Percentiles rank a stretch among this genome's conserved stretches.
Conservation (phyloP, 1,140 invertebrate species). For the Aphaenogaster rudis region DNA sequence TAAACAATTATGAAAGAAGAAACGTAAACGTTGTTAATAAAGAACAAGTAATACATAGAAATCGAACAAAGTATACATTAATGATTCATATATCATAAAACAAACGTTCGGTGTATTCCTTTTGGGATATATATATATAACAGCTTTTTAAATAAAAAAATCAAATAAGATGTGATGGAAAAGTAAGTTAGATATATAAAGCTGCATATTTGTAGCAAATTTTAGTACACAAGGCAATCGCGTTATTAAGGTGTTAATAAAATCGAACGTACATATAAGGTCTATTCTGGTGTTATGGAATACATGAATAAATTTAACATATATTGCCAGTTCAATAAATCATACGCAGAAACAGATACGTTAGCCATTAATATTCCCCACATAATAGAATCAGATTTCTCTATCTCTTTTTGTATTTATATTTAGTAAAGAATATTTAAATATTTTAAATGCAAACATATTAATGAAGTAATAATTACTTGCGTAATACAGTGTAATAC, state of each 20-base stretch:
- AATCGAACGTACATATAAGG: conserved; percentile 11
- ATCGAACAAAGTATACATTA: conserved; percentile 46
- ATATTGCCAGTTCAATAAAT: conserved; percentile 28
- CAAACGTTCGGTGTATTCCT: conserved; percentile 9
- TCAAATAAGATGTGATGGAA: conserved; percentile 33
- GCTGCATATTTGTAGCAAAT: conserved; percentile 33
- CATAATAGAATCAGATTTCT: conserved; percentile 15
- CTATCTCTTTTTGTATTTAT: background rate
- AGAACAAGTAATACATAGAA: conserved; percentile 26
- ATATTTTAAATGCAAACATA: background rate
- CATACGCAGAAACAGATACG: conserved; percentile 39
- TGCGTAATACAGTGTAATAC: background rate
- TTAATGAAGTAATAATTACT: conserved; percentile 35
- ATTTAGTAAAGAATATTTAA: conserved; percentile 1
- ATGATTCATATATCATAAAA: conserved; percentile 20
- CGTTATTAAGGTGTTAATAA: conserved; percentile 43
- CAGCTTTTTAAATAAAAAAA: conserved; percentile 16
- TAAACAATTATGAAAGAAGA: conserved; percentile 1
- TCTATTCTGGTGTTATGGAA: conserved; percentile 25
- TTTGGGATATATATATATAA: background rate
- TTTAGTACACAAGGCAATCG: conserved; percentile 47
- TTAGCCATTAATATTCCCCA: conserved; percentile 25
- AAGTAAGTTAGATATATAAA: conserved; percentile 55
- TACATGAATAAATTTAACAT: conserved; percentile 10
- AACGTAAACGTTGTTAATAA: conserved; percentile 63